phyloP scores from a whole-genome alignment of 2,113 vertebrate genomes.

The Ammodytes dubius region DNA sequence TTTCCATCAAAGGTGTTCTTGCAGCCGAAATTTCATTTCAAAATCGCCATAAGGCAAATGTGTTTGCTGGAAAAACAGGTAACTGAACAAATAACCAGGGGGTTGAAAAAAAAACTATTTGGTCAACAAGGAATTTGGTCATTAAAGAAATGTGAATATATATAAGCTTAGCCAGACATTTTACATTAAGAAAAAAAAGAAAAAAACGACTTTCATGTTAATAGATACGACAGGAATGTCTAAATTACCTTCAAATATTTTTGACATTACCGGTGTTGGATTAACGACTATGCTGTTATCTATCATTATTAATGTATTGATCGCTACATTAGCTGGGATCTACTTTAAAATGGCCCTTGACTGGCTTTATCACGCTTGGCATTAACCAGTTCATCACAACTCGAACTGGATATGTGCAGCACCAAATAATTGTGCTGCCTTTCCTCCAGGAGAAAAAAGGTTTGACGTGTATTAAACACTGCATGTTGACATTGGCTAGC shows the following conservation, averaged over 20 bases:
- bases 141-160: background rate
- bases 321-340: background rate
- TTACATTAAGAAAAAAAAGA: background rate
- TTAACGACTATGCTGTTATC: background rate
- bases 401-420: background rate
- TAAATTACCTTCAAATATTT: background rate
- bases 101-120: background rate
- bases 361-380: background rate
- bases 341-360: background rate
- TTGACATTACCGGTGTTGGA: background rate
- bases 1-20: background rate
- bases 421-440: background rate
- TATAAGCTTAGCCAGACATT: background rate
- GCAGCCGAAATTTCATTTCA: background rate
- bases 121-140: background rate
- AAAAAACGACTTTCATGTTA: background rate
- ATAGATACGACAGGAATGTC: background rate
- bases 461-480: background rate
- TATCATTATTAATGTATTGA: background rate
- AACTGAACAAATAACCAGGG: background rate
- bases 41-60: background rate
- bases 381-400: background rate
- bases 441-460: background rate
- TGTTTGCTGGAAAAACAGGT: conserved; percentile 3
- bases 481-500: conserved; percentile 1